phyloP scores from a whole-genome alignment of 2,113 vertebrate species.

The Meleagris gallopavo region DNA sequence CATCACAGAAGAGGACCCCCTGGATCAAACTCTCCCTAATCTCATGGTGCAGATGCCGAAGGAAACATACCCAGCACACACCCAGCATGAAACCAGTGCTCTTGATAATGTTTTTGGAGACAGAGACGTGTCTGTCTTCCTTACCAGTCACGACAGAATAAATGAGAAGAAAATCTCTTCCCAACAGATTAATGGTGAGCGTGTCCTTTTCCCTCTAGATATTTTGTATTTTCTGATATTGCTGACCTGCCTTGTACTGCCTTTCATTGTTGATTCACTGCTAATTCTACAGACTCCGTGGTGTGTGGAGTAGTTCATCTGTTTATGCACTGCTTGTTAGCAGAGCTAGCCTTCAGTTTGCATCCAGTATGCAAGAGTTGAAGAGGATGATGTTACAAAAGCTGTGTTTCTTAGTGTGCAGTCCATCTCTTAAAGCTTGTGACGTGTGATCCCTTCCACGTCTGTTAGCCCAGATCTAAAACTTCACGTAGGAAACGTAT shows the following conservation, averaged over 20 bases:
- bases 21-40: constrained; percentile 82
- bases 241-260: neutral
- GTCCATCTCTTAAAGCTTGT: neutral
- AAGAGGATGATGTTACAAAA: neutral
- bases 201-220: neutral
- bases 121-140: constrained; percentile 79
- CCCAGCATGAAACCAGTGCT: constrained; percentile 70
- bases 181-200: constrained; percentile 81
- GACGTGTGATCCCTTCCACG: neutral
- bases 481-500: neutral
- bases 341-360: neutral
- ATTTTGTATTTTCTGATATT: neutral
- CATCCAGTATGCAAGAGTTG: neutral
- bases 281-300: neutral
- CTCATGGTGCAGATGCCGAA: constrained; percentile 79
- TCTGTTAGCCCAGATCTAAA: neutral
- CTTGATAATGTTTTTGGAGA: constrained; percentile 80
- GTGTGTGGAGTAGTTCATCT: neutral
- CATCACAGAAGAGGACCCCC: constrained; percentile 85
- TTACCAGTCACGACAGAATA: constrained; percentile 79
- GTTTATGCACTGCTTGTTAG: neutral
- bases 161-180: constrained; percentile 71
- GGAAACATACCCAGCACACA: constrained; percentile 63
- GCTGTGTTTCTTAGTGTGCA: neutral
- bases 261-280: neutral